A percentile compares a stretch with the other conserved stretches of the same genome.
Evolutionary conservation across 2,797 vertebrate genomes (phyloP).

Genomic region (Myiotriccus ornatus): DNA sequence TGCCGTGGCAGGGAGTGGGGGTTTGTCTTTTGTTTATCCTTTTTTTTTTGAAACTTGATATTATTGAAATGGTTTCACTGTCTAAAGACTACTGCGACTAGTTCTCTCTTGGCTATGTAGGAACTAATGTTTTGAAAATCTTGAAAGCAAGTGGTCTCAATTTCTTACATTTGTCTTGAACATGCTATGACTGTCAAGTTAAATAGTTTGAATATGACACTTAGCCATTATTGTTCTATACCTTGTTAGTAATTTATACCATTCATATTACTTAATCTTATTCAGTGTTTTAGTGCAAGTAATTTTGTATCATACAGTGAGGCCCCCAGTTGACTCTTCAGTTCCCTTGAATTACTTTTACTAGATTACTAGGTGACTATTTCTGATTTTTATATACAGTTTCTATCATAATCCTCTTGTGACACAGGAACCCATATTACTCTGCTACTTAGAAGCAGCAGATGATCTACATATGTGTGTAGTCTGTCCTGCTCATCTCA

Average conservation of each 20-base stretch:
- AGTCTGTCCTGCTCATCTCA: not conserved
- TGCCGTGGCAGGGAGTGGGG: no score
- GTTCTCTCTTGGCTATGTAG: not conserved
- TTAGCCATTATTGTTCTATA: not conserved
- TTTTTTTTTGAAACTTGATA: not conserved
- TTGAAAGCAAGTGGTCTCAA: not conserved
- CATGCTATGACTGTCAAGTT: not conserved
- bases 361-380: not conserved
- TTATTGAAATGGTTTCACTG: not conserved
- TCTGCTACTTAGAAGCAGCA: not conserved
- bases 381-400: not conserved
- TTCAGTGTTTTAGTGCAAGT: not conserved
- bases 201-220: not conserved
- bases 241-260: not conserved
- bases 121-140: not conserved
- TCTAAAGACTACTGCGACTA: not conserved
- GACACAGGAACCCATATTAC: not conserved
- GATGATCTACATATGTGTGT: not conserved
- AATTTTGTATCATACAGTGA: not conserved
- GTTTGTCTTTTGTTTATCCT: not conserved
- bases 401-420: not conserved
- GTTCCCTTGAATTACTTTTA: not conserved
- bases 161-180: not conserved
- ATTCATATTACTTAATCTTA: not conserved
- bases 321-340: not conserved